Percentiles rank a stretch among this genome's conserved stretches.
These are phyloP conservation scores for Bombus vancouverensis DNA, from an alignment of 1,140 invertebrate species.

Conservation along the genomic window DNA sequence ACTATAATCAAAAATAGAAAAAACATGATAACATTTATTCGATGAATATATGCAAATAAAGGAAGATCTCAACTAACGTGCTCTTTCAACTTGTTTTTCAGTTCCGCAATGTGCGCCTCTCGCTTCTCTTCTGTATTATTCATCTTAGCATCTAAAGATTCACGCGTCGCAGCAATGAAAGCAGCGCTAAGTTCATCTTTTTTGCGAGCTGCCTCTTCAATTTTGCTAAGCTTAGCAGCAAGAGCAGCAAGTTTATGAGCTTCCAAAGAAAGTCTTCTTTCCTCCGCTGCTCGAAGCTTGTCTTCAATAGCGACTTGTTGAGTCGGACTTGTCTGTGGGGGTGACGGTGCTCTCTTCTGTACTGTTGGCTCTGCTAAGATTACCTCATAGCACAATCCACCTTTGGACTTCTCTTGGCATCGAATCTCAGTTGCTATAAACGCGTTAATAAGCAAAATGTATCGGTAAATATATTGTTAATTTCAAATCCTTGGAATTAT, in stretches of 20 bases:
- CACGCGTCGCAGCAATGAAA: constrained; percentile 92
- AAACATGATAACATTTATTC: not conserved
- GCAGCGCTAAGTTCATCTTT: constrained; percentile 92
- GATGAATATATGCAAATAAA: constrained; percentile 38
- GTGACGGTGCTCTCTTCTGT: constrained; percentile 86
- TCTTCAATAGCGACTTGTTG: constrained; percentile 91
- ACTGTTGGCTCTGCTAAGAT: constrained; percentile 93
- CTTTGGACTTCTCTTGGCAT: constrained; percentile 94
- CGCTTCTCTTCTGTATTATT: constrained; percentile 93
- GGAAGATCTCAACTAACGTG: constrained; percentile 81
- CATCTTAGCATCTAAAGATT: constrained; percentile 95
- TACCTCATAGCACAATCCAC: constrained; percentile 95
- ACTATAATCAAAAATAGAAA: constrained; percentile 82
- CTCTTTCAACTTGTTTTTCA: constrained; percentile 94
- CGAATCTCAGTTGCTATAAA: constrained; percentile 91
- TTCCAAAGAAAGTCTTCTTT: constrained; percentile 93
- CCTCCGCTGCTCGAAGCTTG: constrained; percentile 95
- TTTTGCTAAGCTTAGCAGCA: constrained; percentile 91
- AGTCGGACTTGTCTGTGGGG: constrained; percentile 78
- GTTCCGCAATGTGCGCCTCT: constrained; percentile 92
- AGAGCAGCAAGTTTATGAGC: constrained; percentile 91
- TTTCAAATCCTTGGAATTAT: not conserved
- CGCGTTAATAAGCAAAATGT: not conserved
- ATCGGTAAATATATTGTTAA: not conserved
- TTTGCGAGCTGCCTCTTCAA: constrained; percentile 95